These are phyloP conservation scores for Netelia melanura DNA, from an alignment of 2,888 invertebrate species.

Conservation along the genomic window DNA sequence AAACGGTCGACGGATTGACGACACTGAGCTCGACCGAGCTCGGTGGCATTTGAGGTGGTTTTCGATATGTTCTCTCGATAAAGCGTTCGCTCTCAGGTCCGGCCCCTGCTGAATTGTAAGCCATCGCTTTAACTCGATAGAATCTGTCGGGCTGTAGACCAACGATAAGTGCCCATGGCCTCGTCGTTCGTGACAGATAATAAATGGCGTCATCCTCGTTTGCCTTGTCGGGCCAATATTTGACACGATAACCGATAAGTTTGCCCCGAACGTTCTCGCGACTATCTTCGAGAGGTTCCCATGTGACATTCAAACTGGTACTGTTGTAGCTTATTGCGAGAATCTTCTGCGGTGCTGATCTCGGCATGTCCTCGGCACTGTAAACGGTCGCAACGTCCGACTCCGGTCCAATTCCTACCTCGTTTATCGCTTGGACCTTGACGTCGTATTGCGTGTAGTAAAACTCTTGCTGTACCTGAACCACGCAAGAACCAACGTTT, in stretches of 20 bases:
- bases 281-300: slow-evolving; percentile 94
- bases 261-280: slow-evolving; percentile 94
- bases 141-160: slow-evolving; percentile 97
- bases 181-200: slow-evolving; percentile 93
- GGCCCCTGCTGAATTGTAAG: slow-evolving; percentile 97
- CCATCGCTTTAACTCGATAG: slow-evolving; percentile 98
- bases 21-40: slow-evolving; percentile 95
- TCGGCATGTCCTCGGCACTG: slow-evolving; percentile 97
- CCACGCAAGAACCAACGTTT: slow-evolving; percentile 92
- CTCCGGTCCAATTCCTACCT: slow-evolving; percentile 93
- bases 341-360: slow-evolving; percentile 93
- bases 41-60: slow-evolving; percentile 97
- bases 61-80: slow-evolving; percentile 94
- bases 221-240: slow-evolving; percentile 94
- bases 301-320: slow-evolving; percentile 96
- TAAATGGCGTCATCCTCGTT: slow-evolving; percentile 93
- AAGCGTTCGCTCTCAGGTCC: slow-evolving; percentile 97
- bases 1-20: slow-evolving; percentile 94
- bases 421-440: slow-evolving; percentile 93
- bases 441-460: slow-evolving; percentile 95
- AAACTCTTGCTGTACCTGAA: slow-evolving; percentile 90
- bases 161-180: slow-evolving; percentile 95
- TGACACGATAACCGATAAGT: slow-evolving; percentile 96
- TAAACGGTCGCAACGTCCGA: slow-evolving; percentile 91
- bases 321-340: slow-evolving; percentile 94